Conservation (phyloP, 2,888 invertebrate species). For the Harmothoe impar region DNA sequence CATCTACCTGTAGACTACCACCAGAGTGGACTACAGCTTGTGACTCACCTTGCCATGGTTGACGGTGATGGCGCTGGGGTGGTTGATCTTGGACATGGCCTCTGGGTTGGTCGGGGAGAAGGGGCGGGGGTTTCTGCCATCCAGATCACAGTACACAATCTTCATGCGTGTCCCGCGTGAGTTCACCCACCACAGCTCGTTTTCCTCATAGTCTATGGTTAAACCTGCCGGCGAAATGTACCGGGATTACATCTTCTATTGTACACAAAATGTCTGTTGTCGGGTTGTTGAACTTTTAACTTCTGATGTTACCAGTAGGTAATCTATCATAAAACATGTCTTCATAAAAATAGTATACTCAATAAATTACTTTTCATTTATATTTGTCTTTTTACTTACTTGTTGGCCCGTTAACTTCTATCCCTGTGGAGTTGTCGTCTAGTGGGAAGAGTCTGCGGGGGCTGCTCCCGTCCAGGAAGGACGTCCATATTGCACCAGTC, state of each 20-base stretch:
- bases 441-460: constrained; percentile 56
- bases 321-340: no score
- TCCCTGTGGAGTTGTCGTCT: background rate
- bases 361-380: no score
- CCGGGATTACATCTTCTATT: background rate
- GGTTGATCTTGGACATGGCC: background rate
- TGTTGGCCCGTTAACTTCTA: constrained; percentile 69
- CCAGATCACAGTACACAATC: constrained; percentile 69
- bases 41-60: constrained; percentile 86
- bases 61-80: constrained; percentile 88
- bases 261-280: background rate
- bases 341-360: no score
- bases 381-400: constrained; percentile 76
- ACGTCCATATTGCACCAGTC: constrained; percentile 86
- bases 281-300: no score
- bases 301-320: no score
- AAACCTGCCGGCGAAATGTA: constrained; percentile 84
- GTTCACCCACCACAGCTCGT: constrained; percentile 90
- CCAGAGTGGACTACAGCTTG: no score
- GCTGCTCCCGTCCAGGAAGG: constrained; percentile 88
- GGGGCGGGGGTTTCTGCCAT: constrained; percentile 67
- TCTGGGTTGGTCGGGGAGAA: constrained; percentile 69
- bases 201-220: constrained; percentile 86
- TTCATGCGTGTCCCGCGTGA: constrained; percentile 64
- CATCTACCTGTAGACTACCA: no score